Evolutionary conservation across 2,797 vertebrate species (phyloP), one percentile per base, ranked within the genome.

Genomic region (Hylomyscus alleni): DNA sequence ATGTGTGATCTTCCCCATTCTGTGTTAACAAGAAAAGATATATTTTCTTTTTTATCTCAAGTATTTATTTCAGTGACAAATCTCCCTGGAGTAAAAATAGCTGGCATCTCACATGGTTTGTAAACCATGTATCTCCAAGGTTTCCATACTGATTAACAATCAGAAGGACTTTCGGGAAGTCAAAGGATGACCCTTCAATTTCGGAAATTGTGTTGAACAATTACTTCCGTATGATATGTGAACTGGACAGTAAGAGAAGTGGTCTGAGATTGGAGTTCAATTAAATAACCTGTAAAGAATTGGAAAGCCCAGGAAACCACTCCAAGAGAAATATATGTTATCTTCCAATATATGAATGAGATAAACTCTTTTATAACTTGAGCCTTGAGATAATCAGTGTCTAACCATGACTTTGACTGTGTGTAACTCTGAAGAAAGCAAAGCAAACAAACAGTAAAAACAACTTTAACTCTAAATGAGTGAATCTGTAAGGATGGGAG

Each of bases 31-130:
- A 92, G 50, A 89, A 20, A 88, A 89, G 82, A 86, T 75, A 92
- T 54, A 29, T 9, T 13, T 50, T 47, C 11, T 60, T 86, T 72
- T 65, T 40, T 92, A 81, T 50, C 84, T 87, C 90, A 96, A 31
- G 40, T 72, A 69, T 76, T 65, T 19, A 85, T 91, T 92, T 47
- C 3, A 95, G 40, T 34, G 84, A 50, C 9, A 80, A 95, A 37
- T 75, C 11, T 92, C 93, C 31, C 54, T 37, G 19, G 5, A 96
- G 34, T 87, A 58, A 97, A 97, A 91, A 77, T 47, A 50, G 22
- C 8, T 58, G 34, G 29, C 10, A 47, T 67, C 47, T 60, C 50
- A 20, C 11, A 75, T 29, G 4, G 5, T 90, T 93, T 89, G 47
- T 65, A 90, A 82, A 75, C 69, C 8, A 85, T 69, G 44, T n/a